A percentile compares a stretch with the other conserved stretches of the same genome.
Conservation (phyloP, 37 sponge, comb jelly and placozoan species). For the Tethya wilhelma region DNA sequence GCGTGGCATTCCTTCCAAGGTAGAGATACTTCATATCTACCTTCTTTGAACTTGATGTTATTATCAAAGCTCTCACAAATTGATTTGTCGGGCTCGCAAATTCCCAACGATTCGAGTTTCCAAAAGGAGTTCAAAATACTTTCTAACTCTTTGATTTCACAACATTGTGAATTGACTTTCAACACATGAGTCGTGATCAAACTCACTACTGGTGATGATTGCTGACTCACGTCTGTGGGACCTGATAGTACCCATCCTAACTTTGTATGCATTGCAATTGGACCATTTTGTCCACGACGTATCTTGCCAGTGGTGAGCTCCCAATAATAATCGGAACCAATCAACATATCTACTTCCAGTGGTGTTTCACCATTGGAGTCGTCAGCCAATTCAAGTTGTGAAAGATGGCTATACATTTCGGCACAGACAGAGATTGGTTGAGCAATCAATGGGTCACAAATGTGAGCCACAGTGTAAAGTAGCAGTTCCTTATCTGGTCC, state of each 20-base stretch:
- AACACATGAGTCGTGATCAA: neutral
- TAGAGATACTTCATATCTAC: too few species aligned
- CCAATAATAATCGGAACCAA: slow-evolving; percentile 38
- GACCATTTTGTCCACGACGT: slow-evolving; percentile 26
- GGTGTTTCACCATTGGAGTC: neutral
- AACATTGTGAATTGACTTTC: neutral
- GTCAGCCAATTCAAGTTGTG: slow-evolving; percentile 30
- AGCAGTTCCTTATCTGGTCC: neutral
- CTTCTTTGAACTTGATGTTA: too few species aligned
- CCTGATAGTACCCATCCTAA: slow-evolving; percentile 49
- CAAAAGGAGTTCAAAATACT: too few species aligned
- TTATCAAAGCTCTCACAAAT: slow-evolving; percentile 10
- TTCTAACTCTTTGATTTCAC: too few species aligned
- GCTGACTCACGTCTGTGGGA: too few species aligned
- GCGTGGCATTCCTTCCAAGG: too few species aligned
- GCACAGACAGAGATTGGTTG: neutral
- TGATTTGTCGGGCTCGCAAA: slow-evolving; percentile 17
- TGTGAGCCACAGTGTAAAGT: neutral
- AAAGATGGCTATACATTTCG: neutral
- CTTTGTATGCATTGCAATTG: slow-evolving; percentile 3
- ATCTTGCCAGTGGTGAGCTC: slow-evolving; percentile 17
- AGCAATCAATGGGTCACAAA: slow-evolving; percentile 32
- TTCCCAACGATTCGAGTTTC: too few species aligned
- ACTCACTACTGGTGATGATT: too few species aligned
- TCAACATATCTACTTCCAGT: slow-evolving; percentile 14